phyloP scores from a whole-genome alignment of 2,888 invertebrate genomes.

The Actias luna region DNA sequence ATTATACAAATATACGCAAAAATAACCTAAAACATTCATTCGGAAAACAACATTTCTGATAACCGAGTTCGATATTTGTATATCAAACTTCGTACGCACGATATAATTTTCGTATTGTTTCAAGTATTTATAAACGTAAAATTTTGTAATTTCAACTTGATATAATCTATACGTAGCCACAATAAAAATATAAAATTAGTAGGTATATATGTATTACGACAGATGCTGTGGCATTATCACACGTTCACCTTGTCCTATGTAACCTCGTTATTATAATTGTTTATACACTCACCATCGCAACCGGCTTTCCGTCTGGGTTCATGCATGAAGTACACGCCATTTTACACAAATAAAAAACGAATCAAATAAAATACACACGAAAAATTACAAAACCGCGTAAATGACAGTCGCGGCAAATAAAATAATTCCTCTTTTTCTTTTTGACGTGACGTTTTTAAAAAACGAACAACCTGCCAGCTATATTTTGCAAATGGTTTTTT shows the following conservation, averaged over 20 bases:
- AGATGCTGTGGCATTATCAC: neutral
- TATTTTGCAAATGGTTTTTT: too few relatives aligned
- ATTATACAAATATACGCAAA: neutral
- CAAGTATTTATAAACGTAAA: neutral
- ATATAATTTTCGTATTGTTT: neutral
- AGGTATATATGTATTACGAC: neutral
- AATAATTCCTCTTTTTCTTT: slow-evolving; percentile 21
- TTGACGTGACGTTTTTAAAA: slow-evolving; percentile 23
- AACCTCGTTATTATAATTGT: neutral
- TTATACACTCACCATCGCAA: slow-evolving; percentile 54
- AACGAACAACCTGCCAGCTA: slow-evolving; percentile 26
- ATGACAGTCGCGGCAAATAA: slow-evolving; percentile 23
- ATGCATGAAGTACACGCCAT: slow-evolving; percentile 64
- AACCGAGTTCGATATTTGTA: neutral
- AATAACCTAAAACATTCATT: neutral
- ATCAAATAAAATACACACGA: slow-evolving; percentile 24
- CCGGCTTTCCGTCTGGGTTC: slow-evolving; percentile 46
- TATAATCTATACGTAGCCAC: neutral
- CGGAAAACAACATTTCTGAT: neutral
- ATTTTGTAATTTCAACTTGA: neutral
- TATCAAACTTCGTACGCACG: neutral
- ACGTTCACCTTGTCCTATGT: neutral
- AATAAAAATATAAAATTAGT: neutral
- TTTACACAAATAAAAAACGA: slow-evolving; percentile 24
- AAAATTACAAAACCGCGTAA: slow-evolving; percentile 23